phyloP scores from a whole-genome alignment of 1,140 invertebrate genomes.

The Drosophila ogumai region DNA sequence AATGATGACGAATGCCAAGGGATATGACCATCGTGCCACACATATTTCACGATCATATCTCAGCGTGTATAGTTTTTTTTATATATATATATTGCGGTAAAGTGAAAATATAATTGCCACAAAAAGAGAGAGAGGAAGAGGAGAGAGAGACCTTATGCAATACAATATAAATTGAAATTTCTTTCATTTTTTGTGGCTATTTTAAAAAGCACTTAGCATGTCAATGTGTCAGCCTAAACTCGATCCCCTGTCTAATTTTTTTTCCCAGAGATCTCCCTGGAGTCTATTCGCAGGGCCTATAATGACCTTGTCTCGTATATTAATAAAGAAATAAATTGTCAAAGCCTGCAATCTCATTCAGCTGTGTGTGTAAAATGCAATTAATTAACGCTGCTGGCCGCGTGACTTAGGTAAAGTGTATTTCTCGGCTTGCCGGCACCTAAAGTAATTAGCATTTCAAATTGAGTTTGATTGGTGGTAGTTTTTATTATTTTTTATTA shows the following conservation, averaged over 20 bases:
- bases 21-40: constrained; percentile 43
- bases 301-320: constrained; percentile 9
- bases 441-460: constrained; percentile 13
- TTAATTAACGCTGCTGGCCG: constrained; percentile 16
- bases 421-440: not conserved
- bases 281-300: not conserved
- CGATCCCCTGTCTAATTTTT: constrained; percentile 15
- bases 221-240: constrained; percentile 20
- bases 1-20: constrained; percentile 60
- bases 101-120: constrained; percentile 62
- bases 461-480: constrained; percentile 5
- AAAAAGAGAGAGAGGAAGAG: not conserved
- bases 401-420: constrained; percentile 10
- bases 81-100: constrained; percentile 48
- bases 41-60: constrained; percentile 70
- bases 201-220: constrained; percentile 48
- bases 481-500: constrained; percentile 27
- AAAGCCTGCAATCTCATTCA: constrained; percentile 15
- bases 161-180: constrained; percentile 40
- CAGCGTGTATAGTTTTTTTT: constrained; percentile 18
- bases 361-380: constrained; percentile 5
- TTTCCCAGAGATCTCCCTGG: constrained; percentile 1
- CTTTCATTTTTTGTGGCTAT: constrained; percentile 31
- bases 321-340: constrained; percentile 8
- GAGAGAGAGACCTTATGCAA: constrained; percentile 35